phyloP scores from a whole-genome alignment of 1,140 invertebrate genomes.

The Drosophila pruinosa region DNA sequence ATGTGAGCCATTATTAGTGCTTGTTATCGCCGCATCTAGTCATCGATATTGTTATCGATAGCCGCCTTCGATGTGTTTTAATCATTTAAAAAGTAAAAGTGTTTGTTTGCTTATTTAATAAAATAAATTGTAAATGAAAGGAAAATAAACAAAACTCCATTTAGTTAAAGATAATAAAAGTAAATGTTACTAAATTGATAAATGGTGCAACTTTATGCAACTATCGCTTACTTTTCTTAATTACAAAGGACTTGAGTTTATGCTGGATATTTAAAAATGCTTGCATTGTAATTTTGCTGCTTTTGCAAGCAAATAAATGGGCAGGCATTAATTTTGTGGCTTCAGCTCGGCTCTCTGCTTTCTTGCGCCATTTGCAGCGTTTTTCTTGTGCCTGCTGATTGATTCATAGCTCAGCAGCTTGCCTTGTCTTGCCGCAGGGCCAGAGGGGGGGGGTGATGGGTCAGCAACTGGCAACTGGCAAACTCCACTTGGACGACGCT shows the following conservation, averaged over 20 bases:
- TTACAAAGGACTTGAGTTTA: too few species aligned
- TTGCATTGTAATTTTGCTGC: too few species aligned
- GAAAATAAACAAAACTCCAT: too few species aligned
- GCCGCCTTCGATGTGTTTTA: background rate
- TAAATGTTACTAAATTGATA: too few species aligned
- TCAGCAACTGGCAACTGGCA: conserved; percentile 27
- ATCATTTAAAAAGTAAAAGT: too few species aligned
- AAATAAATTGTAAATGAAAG: too few species aligned
- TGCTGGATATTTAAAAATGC: too few species aligned
- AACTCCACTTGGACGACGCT: conserved; percentile 59
- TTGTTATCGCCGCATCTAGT: background rate
- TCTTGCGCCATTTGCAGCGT: background rate
- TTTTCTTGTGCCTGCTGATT: conserved; percentile 14
- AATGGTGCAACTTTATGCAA: too few species aligned
- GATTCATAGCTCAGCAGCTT: conserved; percentile 25
- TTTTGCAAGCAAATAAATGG: too few species aligned
- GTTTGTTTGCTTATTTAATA: background rate
- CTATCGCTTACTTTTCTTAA: too few species aligned
- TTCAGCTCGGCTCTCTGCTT: background rate
- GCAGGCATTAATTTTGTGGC: too few species aligned
- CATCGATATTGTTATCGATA: conserved; percentile 1
- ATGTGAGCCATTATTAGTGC: background rate
- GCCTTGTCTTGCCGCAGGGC: background rate
- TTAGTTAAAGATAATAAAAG: too few species aligned
- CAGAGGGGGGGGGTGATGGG: conserved; percentile 3